Percentiles rank a stretch among this genome's conserved stretches.
phyloP scores from a whole-genome alignment of 2,888 invertebrate genomes.

The Germaria angustata region DNA sequence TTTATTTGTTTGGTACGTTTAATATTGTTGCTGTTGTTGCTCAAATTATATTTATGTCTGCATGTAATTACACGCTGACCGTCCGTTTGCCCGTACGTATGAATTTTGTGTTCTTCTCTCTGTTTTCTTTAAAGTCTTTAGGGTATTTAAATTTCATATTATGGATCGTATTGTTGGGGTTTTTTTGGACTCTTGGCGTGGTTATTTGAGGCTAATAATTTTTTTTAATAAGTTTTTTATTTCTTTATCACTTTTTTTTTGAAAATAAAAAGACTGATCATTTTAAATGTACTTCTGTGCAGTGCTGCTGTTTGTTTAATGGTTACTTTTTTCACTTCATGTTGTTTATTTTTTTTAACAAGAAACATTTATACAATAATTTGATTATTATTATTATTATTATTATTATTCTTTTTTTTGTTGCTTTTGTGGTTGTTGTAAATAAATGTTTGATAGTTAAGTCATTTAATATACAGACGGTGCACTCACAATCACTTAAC shows the following conservation, averaged over 20 bases:
- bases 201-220: constrained; percentile 50
- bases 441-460: constrained; percentile 32
- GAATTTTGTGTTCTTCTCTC: not conserved
- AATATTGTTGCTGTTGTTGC: constrained; percentile 12
- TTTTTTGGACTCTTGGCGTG: constrained; percentile 16
- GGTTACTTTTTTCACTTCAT: constrained; percentile 14
- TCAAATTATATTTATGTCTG: constrained; percentile 31
- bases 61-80: constrained; percentile 42
- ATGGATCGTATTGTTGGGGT: constrained; percentile 23
- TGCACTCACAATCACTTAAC: not conserved
- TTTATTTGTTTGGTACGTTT: constrained; percentile 34
- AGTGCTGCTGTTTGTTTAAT: constrained; percentile 49
- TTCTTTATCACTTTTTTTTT: constrained; percentile 62
- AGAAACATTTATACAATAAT: constrained; percentile 25
- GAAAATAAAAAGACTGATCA: constrained; percentile 45
- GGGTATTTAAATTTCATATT: constrained; percentile 59
- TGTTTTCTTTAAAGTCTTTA: constrained; percentile 35
- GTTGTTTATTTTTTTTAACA: not conserved
- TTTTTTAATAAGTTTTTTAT: constrained; percentile 40
- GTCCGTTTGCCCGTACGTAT: not conserved
- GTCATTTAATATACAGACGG: constrained; percentile 4
- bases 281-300: constrained; percentile 56
- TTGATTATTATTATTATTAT: no score
- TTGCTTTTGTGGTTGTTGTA: constrained; percentile 1
- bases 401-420: not conserved